Conservation (phyloP, 2,888 invertebrate genomes). For the Drosophila anceps region DNA sequence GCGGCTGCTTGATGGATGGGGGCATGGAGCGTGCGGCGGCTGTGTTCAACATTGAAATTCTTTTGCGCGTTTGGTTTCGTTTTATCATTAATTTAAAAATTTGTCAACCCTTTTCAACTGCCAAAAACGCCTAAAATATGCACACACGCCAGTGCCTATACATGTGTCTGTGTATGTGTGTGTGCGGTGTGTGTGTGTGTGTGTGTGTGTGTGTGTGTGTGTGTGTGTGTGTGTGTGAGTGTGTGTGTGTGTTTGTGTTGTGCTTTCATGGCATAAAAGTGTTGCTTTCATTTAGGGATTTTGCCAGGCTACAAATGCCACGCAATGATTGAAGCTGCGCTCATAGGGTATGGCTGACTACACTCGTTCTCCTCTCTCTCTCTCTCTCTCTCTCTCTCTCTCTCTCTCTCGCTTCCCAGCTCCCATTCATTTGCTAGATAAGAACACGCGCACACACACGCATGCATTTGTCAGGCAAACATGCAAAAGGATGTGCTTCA, state of each 20-base stretch:
- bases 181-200: background rate
- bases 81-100: conserved; percentile 79
- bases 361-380: background rate
- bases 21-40: background rate
- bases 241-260: conserved; percentile 3
- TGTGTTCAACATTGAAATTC: conserved; percentile 46
- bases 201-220: background rate
- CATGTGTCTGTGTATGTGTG: too few relatives aligned
- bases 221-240: background rate
- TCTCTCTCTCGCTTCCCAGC: background rate
- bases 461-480: conserved; percentile 45
- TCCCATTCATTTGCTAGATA: conserved; percentile 17
- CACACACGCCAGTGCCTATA: background rate
- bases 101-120: conserved; percentile 76
- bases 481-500: conserved; percentile 72
- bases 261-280: conserved; percentile 26
- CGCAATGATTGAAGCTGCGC: conserved; percentile 40
- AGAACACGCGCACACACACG: conserved; percentile 4
- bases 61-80: conserved; percentile 48
- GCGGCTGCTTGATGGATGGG: too few relatives aligned
- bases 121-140: conserved; percentile 56
- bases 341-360: background rate
- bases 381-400: background rate
- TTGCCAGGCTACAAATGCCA: conserved; percentile 27
- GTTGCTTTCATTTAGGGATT: conserved; percentile 53